A percentile compares a stretch with the other conserved stretches of the same genome.
phyloP scores from a whole-genome alignment of 2,888 invertebrate species.

The Orthosia cruda region DNA sequence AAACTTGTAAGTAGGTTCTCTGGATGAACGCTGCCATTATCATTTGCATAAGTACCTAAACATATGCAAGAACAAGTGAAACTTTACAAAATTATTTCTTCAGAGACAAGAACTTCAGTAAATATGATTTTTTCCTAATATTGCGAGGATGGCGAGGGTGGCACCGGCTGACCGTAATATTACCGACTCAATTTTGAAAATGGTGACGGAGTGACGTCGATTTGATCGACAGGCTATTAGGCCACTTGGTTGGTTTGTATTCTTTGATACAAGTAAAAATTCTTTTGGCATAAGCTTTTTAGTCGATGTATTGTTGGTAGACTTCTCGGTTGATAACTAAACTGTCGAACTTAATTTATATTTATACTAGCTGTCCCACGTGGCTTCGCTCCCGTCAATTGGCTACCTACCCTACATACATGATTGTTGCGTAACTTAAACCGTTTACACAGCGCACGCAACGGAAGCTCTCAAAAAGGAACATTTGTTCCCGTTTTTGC shows the following conservation, averaged over 20 bases:
- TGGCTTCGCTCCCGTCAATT: no score
- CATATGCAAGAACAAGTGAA: neutral
- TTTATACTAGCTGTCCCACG: no score
- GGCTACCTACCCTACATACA: no score
- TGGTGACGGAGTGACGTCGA: constrained; percentile 24
- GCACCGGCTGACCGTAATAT: constrained; percentile 51
- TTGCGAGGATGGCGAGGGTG: constrained; percentile 14
- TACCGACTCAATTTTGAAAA: constrained; percentile 44
- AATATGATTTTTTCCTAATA: constrained; percentile 44
- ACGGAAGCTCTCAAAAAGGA: no score
- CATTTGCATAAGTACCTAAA: neutral
- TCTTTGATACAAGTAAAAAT: neutral
- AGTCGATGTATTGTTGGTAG: neutral
- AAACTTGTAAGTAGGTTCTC: neutral
- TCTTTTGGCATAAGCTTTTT: neutral
- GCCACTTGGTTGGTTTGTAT: neutral
- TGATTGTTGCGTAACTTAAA: no score
- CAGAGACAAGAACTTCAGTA: constrained; percentile 26
- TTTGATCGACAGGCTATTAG: constrained; percentile 27
- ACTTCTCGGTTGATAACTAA: neutral
- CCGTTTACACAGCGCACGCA: no score
- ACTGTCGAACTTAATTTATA: neutral
- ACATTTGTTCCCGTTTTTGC: no score
- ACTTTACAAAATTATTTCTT: neutral
- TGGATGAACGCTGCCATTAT: neutral